These are phyloP conservation scores for Nasonia oneida DNA, from an alignment of 2,888 invertebrate species.

Conservation along the genomic window DNA sequence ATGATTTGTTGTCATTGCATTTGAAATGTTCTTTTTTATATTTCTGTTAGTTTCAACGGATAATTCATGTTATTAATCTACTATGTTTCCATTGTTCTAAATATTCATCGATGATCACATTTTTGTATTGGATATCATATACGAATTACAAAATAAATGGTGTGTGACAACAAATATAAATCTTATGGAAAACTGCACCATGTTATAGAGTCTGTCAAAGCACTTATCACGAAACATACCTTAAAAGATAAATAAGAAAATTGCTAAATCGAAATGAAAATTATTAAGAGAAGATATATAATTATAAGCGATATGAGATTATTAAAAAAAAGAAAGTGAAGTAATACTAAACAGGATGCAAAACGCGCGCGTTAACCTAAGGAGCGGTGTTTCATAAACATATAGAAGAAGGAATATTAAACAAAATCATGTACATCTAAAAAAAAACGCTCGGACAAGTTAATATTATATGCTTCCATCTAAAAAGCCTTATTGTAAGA, in stretches of 20 bases:
- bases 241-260: conserved; percentile 36
- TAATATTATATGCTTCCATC: conserved; percentile 72
- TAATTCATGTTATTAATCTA: background rate
- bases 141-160: conserved; percentile 49
- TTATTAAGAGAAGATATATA: conserved; percentile 48
- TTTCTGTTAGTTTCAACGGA: conserved; percentile 5
- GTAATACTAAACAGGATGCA: conserved; percentile 37
- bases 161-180: conserved; percentile 49
- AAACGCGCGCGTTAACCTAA: conserved; percentile 20
- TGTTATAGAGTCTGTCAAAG: conserved; percentile 58
- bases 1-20: background rate
- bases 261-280: conserved; percentile 49
- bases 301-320: conserved; percentile 45
- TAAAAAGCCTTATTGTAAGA: conserved; percentile 72
- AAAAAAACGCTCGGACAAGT: conserved; percentile 51
- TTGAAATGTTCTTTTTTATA: conserved; percentile 25
- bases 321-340: conserved; percentile 20
- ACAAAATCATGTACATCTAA: conserved; percentile 49
- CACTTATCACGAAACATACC: conserved; percentile 58
- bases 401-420: conserved; percentile 29
- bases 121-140: conserved; percentile 48
- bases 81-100: conserved; percentile 19
- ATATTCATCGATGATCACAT: conserved; percentile 30
- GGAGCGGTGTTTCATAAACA: conserved; percentile 47
- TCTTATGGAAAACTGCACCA: conserved; percentile 53